Percentiles rank a stretch among this genome's conserved stretches.
Evolutionary conservation across 2,888 invertebrate genomes (phyloP).

Genomic region (Rhingia campestris): DNA sequence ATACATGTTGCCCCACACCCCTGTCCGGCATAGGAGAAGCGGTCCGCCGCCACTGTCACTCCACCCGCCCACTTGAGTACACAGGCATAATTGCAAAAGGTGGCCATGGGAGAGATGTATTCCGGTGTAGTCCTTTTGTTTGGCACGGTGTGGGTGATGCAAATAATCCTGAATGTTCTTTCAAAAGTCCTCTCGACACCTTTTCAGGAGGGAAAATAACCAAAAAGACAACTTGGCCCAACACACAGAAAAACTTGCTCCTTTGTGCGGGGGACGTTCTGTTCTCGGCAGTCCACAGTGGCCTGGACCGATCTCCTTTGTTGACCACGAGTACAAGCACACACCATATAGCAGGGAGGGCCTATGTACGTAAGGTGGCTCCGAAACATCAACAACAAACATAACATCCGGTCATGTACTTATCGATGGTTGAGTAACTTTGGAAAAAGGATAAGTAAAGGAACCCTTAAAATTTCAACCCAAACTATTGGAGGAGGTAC

Average conservation of each 20-base stretch:
- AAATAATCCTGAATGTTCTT: conserved; percentile 70
- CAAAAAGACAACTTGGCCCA: conserved; percentile 25
- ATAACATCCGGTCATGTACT: conserved; percentile 70
- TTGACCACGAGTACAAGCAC: conserved; percentile 19
- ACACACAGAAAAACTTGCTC: conserved; percentile 29
- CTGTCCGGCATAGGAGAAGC: conserved; percentile 17
- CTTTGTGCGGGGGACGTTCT: conserved; percentile 29
- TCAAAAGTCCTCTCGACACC: conserved; percentile 70
- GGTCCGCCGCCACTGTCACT: background rate
- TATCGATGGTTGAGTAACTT: conserved; percentile 74
- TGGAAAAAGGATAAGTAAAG: conserved; percentile 50
- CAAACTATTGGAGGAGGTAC: conserved; percentile 25
- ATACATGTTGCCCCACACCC: conserved; percentile 41
- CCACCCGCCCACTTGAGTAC: conserved; percentile 45
- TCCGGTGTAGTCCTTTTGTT: conserved; percentile 14
- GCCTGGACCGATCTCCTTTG: conserved; percentile 31
- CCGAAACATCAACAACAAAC: conserved; percentile 66
- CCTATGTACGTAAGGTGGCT: conserved; percentile 22
- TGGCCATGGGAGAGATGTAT: conserved; percentile 8
- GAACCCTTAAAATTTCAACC: conserved; percentile 55
- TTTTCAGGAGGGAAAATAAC: conserved; percentile 43
- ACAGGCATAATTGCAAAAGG: conserved; percentile 66
- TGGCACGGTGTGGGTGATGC: conserved; percentile 2
- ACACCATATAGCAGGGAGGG: conserved; percentile 5
- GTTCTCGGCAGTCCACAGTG: background rate